phyloP scores from a whole-genome alignment of 2,113 vertebrate species.

The Acanthisitta chloris region DNA sequence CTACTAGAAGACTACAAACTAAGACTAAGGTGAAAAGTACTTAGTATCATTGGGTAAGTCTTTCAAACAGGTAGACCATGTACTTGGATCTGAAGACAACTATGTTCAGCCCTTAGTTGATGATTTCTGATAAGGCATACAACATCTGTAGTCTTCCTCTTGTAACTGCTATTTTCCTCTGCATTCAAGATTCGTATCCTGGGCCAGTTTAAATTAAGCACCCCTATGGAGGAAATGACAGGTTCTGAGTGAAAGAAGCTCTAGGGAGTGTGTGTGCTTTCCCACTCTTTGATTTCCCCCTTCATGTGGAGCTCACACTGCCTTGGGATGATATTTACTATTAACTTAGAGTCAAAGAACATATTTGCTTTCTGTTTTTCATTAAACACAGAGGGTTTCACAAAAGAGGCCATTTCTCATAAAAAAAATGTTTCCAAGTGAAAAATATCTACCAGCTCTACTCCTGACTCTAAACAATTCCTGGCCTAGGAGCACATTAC shows the following conservation, averaged over 20 bases:
- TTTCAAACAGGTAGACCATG: not conserved
- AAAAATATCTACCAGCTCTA: conserved; percentile 52
- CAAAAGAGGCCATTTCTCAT: conserved; percentile 56
- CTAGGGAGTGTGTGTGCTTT: conserved; percentile 31
- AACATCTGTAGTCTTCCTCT: not conserved
- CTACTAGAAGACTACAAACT: not conserved
- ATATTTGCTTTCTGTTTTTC: conserved; percentile 58
- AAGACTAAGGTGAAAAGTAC: not conserved
- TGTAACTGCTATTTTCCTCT: not conserved
- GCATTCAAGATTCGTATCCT: not conserved
- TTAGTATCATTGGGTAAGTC: not conserved
- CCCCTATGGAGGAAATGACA: conserved; percentile 44
- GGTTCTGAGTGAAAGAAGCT: conserved; percentile 47
- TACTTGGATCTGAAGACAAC: not conserved
- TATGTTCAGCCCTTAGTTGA: not conserved
- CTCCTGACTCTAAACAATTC: conserved; percentile 17
- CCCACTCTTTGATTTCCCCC: conserved; percentile 45
- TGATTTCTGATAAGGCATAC: not conserved
- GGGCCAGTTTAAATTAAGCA: conserved; percentile 31
- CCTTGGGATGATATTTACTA: conserved; percentile 57
- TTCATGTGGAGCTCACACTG: conserved; percentile 56
- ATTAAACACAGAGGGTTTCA: conserved; percentile 54
- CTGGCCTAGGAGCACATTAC: not conserved
- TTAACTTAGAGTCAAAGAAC: conserved; percentile 47
- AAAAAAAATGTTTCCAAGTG: conserved; percentile 47